Evolutionary conservation across 1,140 invertebrate genomes (phyloP).

Genomic region (Mylabris phalerata): DNA sequence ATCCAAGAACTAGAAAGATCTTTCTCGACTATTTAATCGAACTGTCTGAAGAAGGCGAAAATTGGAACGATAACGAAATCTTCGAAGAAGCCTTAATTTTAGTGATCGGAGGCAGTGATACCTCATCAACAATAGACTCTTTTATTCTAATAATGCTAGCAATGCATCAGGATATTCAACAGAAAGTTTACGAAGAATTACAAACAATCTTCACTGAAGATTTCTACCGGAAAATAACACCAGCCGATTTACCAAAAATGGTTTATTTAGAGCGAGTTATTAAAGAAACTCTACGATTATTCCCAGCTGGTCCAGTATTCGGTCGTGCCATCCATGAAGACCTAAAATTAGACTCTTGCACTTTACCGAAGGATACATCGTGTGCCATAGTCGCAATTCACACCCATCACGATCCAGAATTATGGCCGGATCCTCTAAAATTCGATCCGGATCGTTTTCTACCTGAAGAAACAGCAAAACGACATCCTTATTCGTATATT

Average conservation of each 20-base stretch:
- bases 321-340: constrained; percentile 44
- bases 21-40: too few species aligned
- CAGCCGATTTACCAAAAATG: too few species aligned
- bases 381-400: constrained; percentile 16
- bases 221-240: too few species aligned
- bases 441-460: constrained; percentile 65
- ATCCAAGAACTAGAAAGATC: too few species aligned
- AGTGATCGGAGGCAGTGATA: too few species aligned
- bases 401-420: constrained; percentile 45
- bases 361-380: constrained; percentile 11
- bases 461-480: constrained; percentile 44
- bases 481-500: constrained; percentile 49
- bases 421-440: constrained; percentile 54
- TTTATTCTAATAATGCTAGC: constrained; percentile 29
- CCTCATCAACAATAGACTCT: too few species aligned
- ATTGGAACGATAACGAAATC: too few species aligned
- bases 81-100: too few species aligned
- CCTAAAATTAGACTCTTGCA: constrained; percentile 18
- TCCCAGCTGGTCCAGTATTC: constrained; percentile 54
- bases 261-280: too few species aligned
- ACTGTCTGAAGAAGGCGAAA: too few species aligned
- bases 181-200: constrained; percentile 53
- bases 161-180: constrained; percentile 41
- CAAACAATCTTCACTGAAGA: constrained; percentile 45
- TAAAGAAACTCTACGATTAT: constrained; percentile 23